Conservation (phyloP, 1,140 invertebrate species). For the Danaus plexippus region DNA sequence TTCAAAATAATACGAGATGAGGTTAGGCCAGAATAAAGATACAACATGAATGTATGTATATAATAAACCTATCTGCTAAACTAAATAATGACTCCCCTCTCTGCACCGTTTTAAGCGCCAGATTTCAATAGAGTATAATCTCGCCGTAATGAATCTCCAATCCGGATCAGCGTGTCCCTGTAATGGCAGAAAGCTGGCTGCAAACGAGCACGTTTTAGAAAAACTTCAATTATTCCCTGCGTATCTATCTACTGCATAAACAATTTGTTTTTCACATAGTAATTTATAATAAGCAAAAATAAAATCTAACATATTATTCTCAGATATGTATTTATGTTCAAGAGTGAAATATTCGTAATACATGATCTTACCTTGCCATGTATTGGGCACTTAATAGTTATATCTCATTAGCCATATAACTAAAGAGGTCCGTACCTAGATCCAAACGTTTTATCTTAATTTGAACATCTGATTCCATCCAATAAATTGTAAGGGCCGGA, state of each 20-base stretch:
- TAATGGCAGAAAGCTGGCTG: constrained; percentile 49
- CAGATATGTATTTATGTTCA: neutral
- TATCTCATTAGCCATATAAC: too few species aligned
- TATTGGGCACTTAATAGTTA: too few species aligned
- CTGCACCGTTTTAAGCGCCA: constrained; percentile 43
- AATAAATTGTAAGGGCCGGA: constrained; percentile 62
- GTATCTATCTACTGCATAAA: constrained; percentile 12
- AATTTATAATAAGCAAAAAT: neutral
- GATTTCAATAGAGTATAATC: constrained; percentile 73
- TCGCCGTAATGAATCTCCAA: constrained; percentile 72
- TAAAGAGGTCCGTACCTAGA: too few species aligned
- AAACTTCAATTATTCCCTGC: constrained; percentile 52
- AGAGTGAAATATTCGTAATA: too few species aligned
- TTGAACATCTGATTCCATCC: constrained; percentile 51
- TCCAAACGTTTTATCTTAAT: constrained; percentile 31
- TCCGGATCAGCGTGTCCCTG: constrained; percentile 66
- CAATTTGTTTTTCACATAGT: constrained; percentile 12
- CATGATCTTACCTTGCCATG: too few species aligned
- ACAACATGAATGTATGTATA: neutral
- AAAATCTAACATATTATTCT: neutral
- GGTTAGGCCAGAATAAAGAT: neutral
- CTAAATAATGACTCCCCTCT: constrained; percentile 15
- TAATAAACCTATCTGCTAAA: constrained; percentile 7
- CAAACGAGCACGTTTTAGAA: constrained; percentile 54
- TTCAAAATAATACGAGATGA: too few species aligned